Percentiles rank a stretch among this genome's conserved stretches.
Evolutionary conservation across 2,797 vertebrate species (phyloP).

Genomic region (Pangasius krempfi): DNA sequence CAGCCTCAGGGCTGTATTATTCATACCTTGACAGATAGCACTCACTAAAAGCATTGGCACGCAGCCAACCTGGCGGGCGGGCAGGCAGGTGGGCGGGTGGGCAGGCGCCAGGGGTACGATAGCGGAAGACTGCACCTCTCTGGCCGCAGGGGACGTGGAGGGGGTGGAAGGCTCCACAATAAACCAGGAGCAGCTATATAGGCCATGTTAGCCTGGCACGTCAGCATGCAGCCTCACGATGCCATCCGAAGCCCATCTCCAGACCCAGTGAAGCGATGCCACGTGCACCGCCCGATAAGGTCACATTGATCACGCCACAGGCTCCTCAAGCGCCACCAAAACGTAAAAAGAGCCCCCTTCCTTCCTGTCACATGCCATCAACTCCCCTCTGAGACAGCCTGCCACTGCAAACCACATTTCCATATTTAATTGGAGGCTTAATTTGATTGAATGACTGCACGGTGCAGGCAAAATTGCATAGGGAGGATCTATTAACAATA

Average conservation of each 20-base stretch:
- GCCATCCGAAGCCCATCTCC: conserved; percentile 53
- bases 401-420: conserved; percentile 92
- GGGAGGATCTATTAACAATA: conserved; percentile 59
- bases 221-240: conserved; percentile 6
- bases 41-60: conserved; percentile 98
- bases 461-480: conserved; percentile 57
- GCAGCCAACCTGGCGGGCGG: conserved; percentile 82
- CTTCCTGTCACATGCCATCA: conserved; percentile 68
- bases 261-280: conserved; percentile 73
- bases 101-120: conserved; percentile 71
- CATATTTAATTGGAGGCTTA: conserved; percentile 95
- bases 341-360: conserved; percentile 23
- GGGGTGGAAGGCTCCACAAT: conserved; percentile 28
- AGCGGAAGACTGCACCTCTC: conserved; percentile 68
- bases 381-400: conserved; percentile 80
- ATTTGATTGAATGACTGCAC: conserved; percentile 76
- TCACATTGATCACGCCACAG: conserved; percentile 80
- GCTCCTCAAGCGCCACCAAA: conserved; percentile 51
- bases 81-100: conserved; percentile 52
- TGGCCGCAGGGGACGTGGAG: conserved; percentile 37
- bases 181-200: conserved; percentile 28
- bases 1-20: conserved; percentile 97
- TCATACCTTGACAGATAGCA: conserved; percentile 98
- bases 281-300: conserved; percentile 83
- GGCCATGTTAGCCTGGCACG: conserved; percentile 45